These are phyloP conservation scores for Chinchilla lanigera DNA, from an alignment of 2,113 vertebrate species.

Conservation along the genomic window DNA sequence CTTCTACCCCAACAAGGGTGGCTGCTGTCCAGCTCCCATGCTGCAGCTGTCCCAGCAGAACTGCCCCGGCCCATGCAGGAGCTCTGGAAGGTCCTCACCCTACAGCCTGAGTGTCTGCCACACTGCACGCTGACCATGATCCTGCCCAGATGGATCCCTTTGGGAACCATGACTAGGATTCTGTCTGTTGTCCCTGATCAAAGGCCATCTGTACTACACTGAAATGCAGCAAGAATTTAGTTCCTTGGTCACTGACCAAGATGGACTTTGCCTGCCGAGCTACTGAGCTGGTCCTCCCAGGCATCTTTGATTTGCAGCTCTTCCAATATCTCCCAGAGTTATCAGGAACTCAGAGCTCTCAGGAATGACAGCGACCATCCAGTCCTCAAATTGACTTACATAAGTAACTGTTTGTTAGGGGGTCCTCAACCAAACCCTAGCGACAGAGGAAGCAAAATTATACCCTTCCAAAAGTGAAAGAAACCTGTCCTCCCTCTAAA, in stretches of 20 bases:
- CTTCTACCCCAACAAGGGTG: not conserved
- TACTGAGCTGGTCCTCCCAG: not conserved
- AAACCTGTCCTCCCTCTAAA: not conserved
- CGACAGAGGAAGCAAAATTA: not conserved
- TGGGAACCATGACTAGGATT: not conserved
- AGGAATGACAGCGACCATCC: not conserved
- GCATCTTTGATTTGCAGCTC: not conserved
- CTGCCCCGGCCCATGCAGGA: not conserved
- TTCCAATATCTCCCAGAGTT: not conserved
- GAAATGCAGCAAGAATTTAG: not conserved
- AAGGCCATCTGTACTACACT: not conserved
- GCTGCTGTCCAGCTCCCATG: not conserved
- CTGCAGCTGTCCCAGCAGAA: not conserved
- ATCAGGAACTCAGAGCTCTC: not conserved
- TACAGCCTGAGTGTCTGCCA: not conserved
- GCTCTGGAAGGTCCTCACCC: not conserved
- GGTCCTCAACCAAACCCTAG: not conserved
- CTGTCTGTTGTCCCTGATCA: not conserved
- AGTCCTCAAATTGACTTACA: not conserved
- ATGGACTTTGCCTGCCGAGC: not conserved
- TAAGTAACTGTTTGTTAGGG: not conserved
- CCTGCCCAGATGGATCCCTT: too few relatives aligned
- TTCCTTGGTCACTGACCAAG: not conserved
- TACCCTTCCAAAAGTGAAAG: not conserved
- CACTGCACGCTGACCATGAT: not conserved